Evolutionary conservation across 2,113 vertebrate species (phyloP).

Genomic region (Malurus cyaneus): DNA sequence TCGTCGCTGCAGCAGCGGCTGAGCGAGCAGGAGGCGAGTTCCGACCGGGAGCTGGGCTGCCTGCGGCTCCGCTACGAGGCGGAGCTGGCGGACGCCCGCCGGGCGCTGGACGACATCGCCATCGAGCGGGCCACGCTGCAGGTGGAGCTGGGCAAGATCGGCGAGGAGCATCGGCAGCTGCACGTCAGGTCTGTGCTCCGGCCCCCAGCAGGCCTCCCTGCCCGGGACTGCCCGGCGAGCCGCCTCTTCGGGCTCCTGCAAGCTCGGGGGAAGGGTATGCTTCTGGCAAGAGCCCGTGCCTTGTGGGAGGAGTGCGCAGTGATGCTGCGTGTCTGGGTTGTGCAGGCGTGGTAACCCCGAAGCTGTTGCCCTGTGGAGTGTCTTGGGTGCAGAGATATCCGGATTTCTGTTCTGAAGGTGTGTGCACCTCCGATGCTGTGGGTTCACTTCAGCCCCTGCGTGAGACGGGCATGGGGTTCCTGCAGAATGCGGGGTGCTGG

Average conservation of each 20-base stretch:
- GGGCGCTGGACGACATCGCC: constrained; percentile 73
- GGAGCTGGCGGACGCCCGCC: constrained; percentile 81
- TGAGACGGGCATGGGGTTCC: fast-evolving
- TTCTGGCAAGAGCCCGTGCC: background rate
- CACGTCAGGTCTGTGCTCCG: constrained; percentile 69
- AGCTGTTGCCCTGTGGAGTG: background rate
- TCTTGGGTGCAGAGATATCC: fast-evolving
- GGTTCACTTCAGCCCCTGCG: fast-evolving
- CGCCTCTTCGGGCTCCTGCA: fast-evolving
- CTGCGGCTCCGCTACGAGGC: constrained; percentile 76
- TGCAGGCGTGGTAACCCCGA: fast-evolving
- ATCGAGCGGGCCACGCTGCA: constrained; percentile 80
- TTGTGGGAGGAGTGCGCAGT: fast-evolving
- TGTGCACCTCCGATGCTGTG: background rate
- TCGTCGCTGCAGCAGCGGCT: constrained; percentile 68
- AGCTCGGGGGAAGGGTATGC: background rate
- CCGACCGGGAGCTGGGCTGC: constrained; percentile 60
- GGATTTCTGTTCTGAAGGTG: fast-evolving
- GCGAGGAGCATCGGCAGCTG: constrained; percentile 76
- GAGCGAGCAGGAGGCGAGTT: constrained; percentile 66
- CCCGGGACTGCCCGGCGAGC: background rate
- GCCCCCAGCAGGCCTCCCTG: background rate
- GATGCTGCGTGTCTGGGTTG: fast-evolving
- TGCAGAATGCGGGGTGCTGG: fast-evolving
- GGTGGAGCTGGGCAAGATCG: constrained; percentile 72